Percentiles rank a stretch among this genome's conserved stretches.
Evolutionary conservation across 2,888 invertebrate genomes (phyloP).

Genomic region (Junonia oenone): DNA sequence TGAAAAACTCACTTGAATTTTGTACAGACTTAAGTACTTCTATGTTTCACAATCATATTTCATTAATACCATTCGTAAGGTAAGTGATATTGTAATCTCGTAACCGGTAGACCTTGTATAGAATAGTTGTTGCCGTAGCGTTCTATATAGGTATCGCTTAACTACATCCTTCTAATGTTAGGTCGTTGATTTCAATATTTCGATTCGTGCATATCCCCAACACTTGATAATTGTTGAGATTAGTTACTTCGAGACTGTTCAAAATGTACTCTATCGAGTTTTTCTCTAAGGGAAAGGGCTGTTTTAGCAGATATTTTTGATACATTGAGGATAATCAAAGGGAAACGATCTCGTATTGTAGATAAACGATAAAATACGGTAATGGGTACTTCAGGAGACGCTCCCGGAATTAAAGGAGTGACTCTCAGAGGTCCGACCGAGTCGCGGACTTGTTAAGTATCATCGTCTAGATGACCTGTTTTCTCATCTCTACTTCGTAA

Average conservation of each 20-base stretch:
- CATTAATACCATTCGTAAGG: slow-evolving; percentile 49
- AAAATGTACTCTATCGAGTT: slow-evolving; percentile 71
- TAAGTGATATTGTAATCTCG: slow-evolving; percentile 54
- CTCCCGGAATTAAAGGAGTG: slow-evolving; percentile 21
- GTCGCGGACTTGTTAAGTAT: slow-evolving; percentile 32
- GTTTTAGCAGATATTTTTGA: slow-evolving; percentile 79
- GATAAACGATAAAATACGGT: slow-evolving; percentile 39
- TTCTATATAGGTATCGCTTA: slow-evolving; percentile 61
- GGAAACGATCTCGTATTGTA: slow-evolving; percentile 65
- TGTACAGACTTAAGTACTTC: slow-evolving; percentile 57
- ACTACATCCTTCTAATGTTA: slow-evolving; percentile 59
- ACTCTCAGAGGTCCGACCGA: slow-evolving; percentile 26
- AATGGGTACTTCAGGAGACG: slow-evolving; percentile 26
- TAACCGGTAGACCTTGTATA: slow-evolving; percentile 52
- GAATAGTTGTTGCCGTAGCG: slow-evolving; percentile 66
- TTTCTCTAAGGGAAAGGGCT: slow-evolving; percentile 78
- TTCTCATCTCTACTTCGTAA: slow-evolving; percentile 58
- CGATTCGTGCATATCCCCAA: slow-evolving; percentile 75
- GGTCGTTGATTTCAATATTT: slow-evolving; percentile 65
- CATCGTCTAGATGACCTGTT: slow-evolving; percentile 41
- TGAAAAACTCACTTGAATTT: slow-evolving; percentile 49
- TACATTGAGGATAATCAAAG: slow-evolving; percentile 76
- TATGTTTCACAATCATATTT: slow-evolving; percentile 45
- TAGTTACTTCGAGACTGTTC: slow-evolving; percentile 79
- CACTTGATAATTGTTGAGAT: slow-evolving; percentile 76